Base-by-base conservation (phyloP, 1,140 invertebrate species). In the Zaprionus ornatus region DNA sequence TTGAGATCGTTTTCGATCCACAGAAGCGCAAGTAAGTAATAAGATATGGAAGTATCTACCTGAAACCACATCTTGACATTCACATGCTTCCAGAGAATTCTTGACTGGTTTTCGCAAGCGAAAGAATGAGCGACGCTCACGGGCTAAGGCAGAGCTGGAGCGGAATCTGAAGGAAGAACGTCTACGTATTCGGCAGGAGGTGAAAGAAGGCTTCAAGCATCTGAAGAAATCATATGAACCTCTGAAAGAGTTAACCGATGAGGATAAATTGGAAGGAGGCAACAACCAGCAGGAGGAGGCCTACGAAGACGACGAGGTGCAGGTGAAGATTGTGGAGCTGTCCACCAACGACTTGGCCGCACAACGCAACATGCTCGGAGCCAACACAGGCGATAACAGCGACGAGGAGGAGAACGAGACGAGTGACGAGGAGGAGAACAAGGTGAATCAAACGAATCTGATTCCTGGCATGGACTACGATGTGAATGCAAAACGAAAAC, bases 71-170 rank as follows among this genome's bases (percentile, higher is more conserved):
- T 19, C 3, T 21, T 1, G 0, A 9, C 13, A 25, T 23, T 42
- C n/a, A n/a, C n/a, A n/a, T n/a, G n/a, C n/a, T 60, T 77, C 77
- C 72, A 95, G 95, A 92, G 96, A 97, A 42, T 97, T 96, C 91
- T 92, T 97, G 35, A 95, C 95, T 66, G 96, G 96, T 6, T 97
- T 97, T 93, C 95, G 94, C 48, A 97, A 96, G 92, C 93, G 96
- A 74, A 97, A 97, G 90, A 80, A 96, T 19, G 94, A 96, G 90
- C 93, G 96, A 64, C 95, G 95, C 74, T 95, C 95, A 78, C 95
- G 95, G 80, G 96, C 96, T 1, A 94, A 96, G 85, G 95, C 96
- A 78, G 94, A 96, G 80, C 91, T 97, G 25, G 94, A 96, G 77
- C 92, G 94, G 65, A 94, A 95, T 80, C 90, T 97, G 4, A 97